phyloP scores from a whole-genome alignment of 2,113 vertebrate genomes.

The Erpornis zantholeuca region DNA sequence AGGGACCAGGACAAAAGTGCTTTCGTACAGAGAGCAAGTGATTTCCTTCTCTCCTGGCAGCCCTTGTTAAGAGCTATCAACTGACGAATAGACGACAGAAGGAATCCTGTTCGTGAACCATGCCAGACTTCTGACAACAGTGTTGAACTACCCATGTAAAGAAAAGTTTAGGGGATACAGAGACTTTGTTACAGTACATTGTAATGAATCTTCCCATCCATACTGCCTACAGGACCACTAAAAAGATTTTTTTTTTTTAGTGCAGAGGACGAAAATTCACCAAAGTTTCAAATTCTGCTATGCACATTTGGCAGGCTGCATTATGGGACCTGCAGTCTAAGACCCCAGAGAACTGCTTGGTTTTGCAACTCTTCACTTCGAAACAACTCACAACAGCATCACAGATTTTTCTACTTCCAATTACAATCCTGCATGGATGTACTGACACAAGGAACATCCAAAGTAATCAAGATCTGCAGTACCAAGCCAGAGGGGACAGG shows the following conservation, averaged over 20 bases:
- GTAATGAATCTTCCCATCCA: not conserved
- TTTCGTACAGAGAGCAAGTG: not conserved
- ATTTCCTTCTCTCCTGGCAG: conserved; percentile 18
- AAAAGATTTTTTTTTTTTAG: not conserved
- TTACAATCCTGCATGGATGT: not conserved
- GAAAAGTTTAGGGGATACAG: not conserved
- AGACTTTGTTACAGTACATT: not conserved
- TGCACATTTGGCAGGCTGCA: not conserved
- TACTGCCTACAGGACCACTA: not conserved
- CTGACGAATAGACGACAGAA: not conserved
- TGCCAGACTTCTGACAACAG: not conserved
- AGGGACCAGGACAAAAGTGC: not conserved
- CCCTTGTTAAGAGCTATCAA: not conserved
- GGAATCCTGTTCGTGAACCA: not conserved
- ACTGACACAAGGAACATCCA: not conserved
- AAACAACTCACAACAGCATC: not conserved
- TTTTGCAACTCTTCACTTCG: not conserved
- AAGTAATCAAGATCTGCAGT: not conserved
- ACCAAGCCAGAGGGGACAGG: not conserved
- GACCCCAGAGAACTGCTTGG: not conserved
- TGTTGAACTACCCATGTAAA: not conserved
- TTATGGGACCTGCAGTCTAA: not conserved
- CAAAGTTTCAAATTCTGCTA: not conserved
- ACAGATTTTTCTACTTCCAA: not conserved
- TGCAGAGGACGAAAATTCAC: not conserved